These are phyloP conservation scores for Conistra vaccinii DNA, from an alignment of 2,888 invertebrate species.

Conservation along the genomic window DNA sequence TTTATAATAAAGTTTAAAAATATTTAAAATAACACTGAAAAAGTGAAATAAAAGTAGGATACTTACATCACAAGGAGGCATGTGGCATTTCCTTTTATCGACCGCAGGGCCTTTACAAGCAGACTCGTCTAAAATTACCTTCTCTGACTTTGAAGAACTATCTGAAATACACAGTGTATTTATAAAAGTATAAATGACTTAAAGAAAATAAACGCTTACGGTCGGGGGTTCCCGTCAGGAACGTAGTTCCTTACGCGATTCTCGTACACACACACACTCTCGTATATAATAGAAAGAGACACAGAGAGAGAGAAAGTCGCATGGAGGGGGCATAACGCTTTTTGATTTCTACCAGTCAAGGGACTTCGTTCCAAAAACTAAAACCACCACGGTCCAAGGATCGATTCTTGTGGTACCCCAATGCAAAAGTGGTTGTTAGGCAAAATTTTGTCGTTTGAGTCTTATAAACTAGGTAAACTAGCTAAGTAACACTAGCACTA, in stretches of 20 bases:
- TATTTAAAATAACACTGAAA: background rate
- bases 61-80: conserved; percentile 87
- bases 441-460: background rate
- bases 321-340: too few species aligned
- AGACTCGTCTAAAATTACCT: conserved; percentile 81
- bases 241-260: too few species aligned
- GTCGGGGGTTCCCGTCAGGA: too few species aligned
- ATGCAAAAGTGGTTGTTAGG: background rate
- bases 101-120: conserved; percentile 79
- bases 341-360: too few species aligned
- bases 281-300: too few species aligned
- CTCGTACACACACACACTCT: too few species aligned
- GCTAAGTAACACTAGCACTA: background rate
- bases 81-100: conserved; percentile 84
- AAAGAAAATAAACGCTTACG: too few species aligned
- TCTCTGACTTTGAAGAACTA: conserved; percentile 77
- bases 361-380: background rate
- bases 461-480: background rate
- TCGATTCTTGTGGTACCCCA: conserved; percentile 8
- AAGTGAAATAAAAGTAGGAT: background rate
- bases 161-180: conserved; percentile 68
- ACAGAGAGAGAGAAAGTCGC: too few species aligned
- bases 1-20: too few species aligned
- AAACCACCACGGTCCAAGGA: background rate
- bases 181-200: background rate